Evolutionary conservation across 2,113 vertebrate species (phyloP).

Genomic region (Sporophila hypoxantha): DNA sequence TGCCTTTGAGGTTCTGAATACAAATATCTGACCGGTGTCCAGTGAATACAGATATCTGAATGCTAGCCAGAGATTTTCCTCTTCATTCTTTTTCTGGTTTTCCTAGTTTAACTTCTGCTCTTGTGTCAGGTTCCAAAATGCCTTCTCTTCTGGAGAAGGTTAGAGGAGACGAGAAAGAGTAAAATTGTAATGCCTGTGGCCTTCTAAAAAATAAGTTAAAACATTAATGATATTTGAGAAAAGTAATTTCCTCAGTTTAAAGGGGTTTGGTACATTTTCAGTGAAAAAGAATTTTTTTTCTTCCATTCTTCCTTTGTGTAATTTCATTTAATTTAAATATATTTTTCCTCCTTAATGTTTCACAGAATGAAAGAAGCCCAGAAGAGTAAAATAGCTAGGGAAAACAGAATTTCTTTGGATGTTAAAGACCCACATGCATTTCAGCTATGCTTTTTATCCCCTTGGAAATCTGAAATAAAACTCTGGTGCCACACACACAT

Average conservation of each 20-base stretch:
- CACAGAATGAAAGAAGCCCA: neutral
- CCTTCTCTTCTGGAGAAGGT: neutral
- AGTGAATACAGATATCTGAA: slow-evolving; percentile 6
- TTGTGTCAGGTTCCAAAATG: neutral
- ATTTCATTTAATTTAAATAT: slow-evolving; percentile 11
- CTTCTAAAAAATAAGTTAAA: slow-evolving; percentile 20
- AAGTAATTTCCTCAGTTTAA: slow-evolving; percentile 18
- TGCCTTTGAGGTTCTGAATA: neutral
- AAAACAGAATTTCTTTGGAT: neutral
- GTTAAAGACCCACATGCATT: neutral
- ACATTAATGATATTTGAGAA: slow-evolving; percentile 11
- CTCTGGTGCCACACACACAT: neutral
- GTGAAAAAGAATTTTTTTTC: neutral
- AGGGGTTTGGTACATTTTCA: neutral
- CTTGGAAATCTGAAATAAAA: neutral
- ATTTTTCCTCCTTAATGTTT: neutral
- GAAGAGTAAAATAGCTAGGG: neutral
- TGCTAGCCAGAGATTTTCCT: neutral
- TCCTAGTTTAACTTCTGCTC: neutral
- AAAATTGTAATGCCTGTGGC: neutral
- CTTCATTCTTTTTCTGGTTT: neutral
- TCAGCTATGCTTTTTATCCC: neutral
- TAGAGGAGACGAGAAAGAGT: neutral
- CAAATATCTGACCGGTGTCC: neutral
- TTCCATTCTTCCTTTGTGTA: neutral